phyloP scores from a whole-genome alignment of 53 echinoderm and acorn worm species.

The Henricia sp. region DNA sequence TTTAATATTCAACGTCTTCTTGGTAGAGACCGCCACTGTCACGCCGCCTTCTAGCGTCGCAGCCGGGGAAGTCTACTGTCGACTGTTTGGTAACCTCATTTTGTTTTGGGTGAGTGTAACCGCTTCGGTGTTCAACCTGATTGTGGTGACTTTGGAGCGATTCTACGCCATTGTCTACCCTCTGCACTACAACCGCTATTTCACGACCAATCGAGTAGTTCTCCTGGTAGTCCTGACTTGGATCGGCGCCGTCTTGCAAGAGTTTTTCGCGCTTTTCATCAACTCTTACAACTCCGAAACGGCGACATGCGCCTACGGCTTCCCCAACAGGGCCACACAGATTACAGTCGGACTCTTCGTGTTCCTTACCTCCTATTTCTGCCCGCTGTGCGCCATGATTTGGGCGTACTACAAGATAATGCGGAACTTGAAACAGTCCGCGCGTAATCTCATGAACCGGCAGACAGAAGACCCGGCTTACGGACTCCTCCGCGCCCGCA shows the following conservation, averaged over 20 bases:
- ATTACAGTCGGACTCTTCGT: constrained; percentile 77
- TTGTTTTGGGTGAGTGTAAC: constrained; percentile 96
- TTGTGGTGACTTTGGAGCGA: constrained; percentile 87
- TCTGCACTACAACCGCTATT: constrained; percentile 81
- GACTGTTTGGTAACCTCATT: constrained; percentile 75
- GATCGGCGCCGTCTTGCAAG: constrained; percentile 81
- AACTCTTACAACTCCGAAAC: constrained; percentile 70
- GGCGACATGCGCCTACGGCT: constrained; percentile 71
- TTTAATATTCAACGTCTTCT: constrained; percentile 85
- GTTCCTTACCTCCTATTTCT: constrained; percentile 88
- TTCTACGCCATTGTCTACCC: constrained; percentile 97
- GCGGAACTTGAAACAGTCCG: constrained; percentile 75
- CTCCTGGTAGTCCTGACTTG: constrained; percentile 75
- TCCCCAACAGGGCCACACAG: constrained; percentile 43
- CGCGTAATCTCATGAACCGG: constrained; percentile 50
- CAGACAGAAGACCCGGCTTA: constrained; percentile 68
- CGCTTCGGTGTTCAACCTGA: constrained; percentile 93
- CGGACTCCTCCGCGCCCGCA: constrained; percentile 81
- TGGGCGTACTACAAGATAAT: constrained; percentile 87
- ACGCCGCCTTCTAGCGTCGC: constrained; percentile 51
- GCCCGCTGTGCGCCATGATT: constrained; percentile 88
- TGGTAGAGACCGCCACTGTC: constrained; percentile 64
- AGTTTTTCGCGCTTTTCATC: constrained; percentile 86
- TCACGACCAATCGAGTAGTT: constrained; percentile 67
- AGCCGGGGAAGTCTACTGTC: constrained; percentile 87